These are phyloP conservation scores for Brachynemurus nebulosus DNA, from an alignment of 2,888 invertebrate genomes.

Conservation along the genomic window DNA sequence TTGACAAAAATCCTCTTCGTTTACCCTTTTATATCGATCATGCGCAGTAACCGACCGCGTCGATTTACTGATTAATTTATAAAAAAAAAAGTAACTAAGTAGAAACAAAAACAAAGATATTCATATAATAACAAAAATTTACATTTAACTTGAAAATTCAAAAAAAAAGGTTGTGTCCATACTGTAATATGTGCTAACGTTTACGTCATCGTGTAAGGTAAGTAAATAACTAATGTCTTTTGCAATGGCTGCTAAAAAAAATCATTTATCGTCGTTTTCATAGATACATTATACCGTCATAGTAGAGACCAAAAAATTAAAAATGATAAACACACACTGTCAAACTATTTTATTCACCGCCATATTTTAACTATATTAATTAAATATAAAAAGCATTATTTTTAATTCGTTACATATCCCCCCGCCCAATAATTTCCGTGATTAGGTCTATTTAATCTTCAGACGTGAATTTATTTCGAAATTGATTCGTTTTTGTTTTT, in stretches of 20 bases:
- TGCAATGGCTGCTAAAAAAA: conserved; percentile 7
- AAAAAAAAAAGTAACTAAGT: not conserved
- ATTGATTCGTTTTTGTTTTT: too few species aligned
- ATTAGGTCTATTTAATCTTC: conserved; percentile 1
- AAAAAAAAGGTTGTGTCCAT: not conserved
- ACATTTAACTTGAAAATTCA: too few species aligned
- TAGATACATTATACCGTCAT: not conserved
- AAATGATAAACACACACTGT: not conserved
- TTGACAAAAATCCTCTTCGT: conserved; percentile 4
- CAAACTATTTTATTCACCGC: not conserved
- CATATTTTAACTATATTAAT: not conserved
- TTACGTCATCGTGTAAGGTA: not conserved
- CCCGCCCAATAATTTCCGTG: too few species aligned
- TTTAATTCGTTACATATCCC: too few species aligned
- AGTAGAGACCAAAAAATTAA: not conserved
- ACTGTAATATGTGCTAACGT: not conserved
- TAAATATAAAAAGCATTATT: too few species aligned
- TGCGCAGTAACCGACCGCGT: too few species aligned
- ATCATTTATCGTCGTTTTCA: too few species aligned
- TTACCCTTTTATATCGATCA: conserved; percentile 1
- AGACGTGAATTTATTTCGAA: too few species aligned
- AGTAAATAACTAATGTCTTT: not conserved
- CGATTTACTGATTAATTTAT: not conserved
- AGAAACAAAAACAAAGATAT: not conserved
- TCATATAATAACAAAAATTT: not conserved